Base-by-base conservation (phyloP, 1,140 invertebrate genomes). In the Lepidurus apus region DNA sequence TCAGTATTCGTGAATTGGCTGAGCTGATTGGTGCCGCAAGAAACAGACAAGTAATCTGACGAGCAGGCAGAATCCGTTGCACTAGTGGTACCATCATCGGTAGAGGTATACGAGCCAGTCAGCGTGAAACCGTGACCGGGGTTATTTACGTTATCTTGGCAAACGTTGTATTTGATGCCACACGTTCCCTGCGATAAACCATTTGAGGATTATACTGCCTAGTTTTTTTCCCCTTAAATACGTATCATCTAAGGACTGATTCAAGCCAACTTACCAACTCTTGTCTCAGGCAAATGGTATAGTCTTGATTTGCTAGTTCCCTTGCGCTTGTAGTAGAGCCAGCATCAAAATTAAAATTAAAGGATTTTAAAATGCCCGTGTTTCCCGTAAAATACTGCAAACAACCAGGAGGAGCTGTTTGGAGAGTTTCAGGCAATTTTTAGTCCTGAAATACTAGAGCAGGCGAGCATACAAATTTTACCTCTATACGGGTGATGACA, bases 31-130 rank as follows among this genome's bases (percentile, higher is more conserved):
- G 85, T 87, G 0, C 90, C 91, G 83, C 93, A 94, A 0, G 93
- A 92, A n/a, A 94, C 91, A 42, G 91, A 85, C 1, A 94, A 83
- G 90, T 91, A 94, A 83, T 94, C 93, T 42, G 89, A 88, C 73
- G 89, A 88, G 82, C 92, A 94, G 24, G 43, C 79, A 9, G 65
- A 76, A 44, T 80, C 79, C 5, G 42, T 44, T 74, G 17, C 65
- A 42, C 43, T 47, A 4, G 73, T 74, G 9, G 77, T 76, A 34
- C 34, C 42, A 17, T 45, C 42, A 42, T 43, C 75, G 34, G 76
- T 43, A 17, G 73, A 24, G 21, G 73, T 79, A 74, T 79, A 77
- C 26, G 76, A 26, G 21, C 79, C 76, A 7, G 79, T 77, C 3
- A 79, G 43, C 43, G 77, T 74, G 43, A 80, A 80, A 11, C 76